phyloP scores from a whole-genome alignment of 2,113 vertebrate species.

The Dunckerocampus dactyliophorus region DNA sequence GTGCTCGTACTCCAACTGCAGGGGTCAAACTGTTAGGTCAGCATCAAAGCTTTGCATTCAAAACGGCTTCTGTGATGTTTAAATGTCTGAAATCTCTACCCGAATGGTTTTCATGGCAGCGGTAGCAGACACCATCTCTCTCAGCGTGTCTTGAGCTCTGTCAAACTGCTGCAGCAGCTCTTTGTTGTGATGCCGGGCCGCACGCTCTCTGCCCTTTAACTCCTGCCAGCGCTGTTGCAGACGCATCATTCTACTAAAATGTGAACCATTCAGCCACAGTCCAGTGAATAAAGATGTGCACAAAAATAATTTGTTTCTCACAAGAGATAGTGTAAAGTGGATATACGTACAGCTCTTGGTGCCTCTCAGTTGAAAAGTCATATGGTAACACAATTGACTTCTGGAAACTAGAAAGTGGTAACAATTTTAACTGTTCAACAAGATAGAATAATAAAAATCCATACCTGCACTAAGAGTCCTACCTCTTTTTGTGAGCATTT shows the following conservation, averaged over 20 bases:
- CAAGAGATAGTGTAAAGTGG: neutral
- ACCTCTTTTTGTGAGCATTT: conserved; percentile 42
- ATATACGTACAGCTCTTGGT: conserved; percentile 43
- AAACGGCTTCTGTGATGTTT: neutral
- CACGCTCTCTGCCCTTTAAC: conserved; percentile 58
- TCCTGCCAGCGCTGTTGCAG: conserved; percentile 61
- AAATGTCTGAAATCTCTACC: conserved; percentile 36
- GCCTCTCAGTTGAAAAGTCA: conserved; percentile 25
- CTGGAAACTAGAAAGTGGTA: conserved; percentile 18
- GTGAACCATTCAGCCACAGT: conserved; percentile 4
- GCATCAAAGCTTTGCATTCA: neutral
- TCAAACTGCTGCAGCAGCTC: conserved; percentile 73
- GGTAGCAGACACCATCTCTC: conserved; percentile 55
- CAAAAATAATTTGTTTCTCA: neutral
- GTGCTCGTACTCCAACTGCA: conserved; percentile 66
- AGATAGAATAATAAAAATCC: neutral
- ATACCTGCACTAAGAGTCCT: conserved; percentile 8
- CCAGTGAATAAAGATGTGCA: neutral
- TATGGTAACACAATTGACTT: conserved; percentile 19
- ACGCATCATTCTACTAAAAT: conserved; percentile 30
- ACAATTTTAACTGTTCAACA: no score
- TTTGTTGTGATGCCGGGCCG: conserved; percentile 56
- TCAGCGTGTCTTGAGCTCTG: conserved; percentile 59
- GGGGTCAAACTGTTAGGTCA: conserved; percentile 15
- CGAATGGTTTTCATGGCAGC: conserved; percentile 67